Evolutionary conservation across 1,140 invertebrate species (phyloP).

Genomic region (Drepana arcuata): DNA sequence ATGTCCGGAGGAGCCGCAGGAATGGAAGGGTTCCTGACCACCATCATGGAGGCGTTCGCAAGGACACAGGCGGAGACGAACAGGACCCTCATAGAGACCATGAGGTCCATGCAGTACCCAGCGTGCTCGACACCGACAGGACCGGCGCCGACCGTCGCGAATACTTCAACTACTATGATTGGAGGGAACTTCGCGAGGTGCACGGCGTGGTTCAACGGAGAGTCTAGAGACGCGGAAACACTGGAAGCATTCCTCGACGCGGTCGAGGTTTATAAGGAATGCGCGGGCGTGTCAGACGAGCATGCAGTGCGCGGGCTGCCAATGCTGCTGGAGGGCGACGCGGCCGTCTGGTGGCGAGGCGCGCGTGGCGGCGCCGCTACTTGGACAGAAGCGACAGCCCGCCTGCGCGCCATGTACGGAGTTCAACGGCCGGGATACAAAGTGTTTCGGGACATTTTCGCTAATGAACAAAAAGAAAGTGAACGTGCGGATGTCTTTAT

Average conservation of each 20-base stretch:
- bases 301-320: constrained; percentile 15
- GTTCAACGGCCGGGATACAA: constrained; percentile 9
- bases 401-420: constrained; percentile 6
- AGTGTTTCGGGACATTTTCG: constrained; percentile 10
- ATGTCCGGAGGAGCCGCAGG: no score
- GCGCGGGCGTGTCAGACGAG: constrained; percentile 12
- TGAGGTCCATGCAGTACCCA: no score
- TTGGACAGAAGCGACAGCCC: constrained; percentile 9
- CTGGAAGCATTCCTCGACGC: constrained; percentile 9
- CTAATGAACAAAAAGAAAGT: not conserved
- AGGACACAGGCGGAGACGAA: no score
- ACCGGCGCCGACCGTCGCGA: no score
- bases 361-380: not conserved
- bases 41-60: no score
- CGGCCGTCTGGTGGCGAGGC: constrained; percentile 13
- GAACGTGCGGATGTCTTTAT: constrained; percentile 10
- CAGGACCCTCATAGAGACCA: no score
- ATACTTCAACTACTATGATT: no score
- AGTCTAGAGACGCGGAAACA: not conserved
- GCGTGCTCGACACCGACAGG: no score
- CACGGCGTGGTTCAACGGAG: not conserved
- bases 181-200: not conserved
- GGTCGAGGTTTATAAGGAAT: constrained; percentile 12
- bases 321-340: constrained; percentile 14
- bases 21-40: no score